These are phyloP conservation scores for Sphaerophoria rueppellii DNA, from an alignment of 2,888 invertebrate species.

Conservation along the genomic window DNA sequence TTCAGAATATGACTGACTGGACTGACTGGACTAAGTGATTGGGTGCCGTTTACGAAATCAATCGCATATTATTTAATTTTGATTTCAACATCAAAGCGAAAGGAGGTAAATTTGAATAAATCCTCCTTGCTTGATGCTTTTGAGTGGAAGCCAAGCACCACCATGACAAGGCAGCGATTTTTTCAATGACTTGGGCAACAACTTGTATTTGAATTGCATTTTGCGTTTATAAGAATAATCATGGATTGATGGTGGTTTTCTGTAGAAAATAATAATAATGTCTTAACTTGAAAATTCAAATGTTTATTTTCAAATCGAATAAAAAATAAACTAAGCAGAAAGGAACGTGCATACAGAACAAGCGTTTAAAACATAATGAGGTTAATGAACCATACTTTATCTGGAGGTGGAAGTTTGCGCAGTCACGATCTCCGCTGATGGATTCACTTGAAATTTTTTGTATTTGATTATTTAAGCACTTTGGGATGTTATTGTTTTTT, in stretches of 20 bases:
- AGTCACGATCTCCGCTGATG: too few relatives aligned
- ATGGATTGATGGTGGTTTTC: background rate
- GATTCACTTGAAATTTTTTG: too few relatives aligned
- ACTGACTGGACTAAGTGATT: background rate
- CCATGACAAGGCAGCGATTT: background rate
- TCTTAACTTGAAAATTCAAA: background rate
- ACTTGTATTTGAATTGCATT: constrained; percentile 25
- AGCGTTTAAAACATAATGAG: too few relatives aligned
- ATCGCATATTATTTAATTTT: background rate
- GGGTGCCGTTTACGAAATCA: background rate
- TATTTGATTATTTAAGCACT: too few relatives aligned
- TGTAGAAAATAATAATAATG: background rate
- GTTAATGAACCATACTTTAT: too few relatives aligned
- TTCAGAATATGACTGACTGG: background rate
- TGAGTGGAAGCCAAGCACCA: constrained; percentile 23
- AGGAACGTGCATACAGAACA: too few relatives aligned
- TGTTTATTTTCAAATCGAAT: too few relatives aligned
- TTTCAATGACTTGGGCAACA: constrained; percentile 9
- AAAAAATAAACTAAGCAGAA: too few relatives aligned
- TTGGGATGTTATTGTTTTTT: too few relatives aligned
- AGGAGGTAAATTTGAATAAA: constrained; percentile 34
- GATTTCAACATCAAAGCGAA: constrained; percentile 1
- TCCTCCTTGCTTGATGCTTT: constrained; percentile 5
- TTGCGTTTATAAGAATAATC: background rate
- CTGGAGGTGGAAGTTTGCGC: too few relatives aligned